Conservation (phyloP, 2,797 vertebrate genomes). For the Bradypodion pumilum region DNA sequence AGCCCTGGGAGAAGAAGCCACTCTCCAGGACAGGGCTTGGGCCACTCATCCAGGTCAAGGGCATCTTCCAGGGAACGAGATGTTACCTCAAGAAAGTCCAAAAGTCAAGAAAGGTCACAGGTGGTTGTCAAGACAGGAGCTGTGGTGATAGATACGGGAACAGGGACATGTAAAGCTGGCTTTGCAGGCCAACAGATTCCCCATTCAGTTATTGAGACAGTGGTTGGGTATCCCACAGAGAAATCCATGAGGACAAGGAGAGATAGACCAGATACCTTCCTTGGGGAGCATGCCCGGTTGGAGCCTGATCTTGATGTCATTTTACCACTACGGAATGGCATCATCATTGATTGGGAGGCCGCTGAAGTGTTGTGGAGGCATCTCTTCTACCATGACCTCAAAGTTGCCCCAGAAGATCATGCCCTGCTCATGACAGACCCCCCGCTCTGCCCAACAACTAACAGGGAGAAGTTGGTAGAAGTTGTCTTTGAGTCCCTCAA, state of each 20-base stretch:
- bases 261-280: slow-evolving; percentile 17
- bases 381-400: slow-evolving; percentile 60
- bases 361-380: slow-evolving; percentile 60
- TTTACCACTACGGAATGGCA: neutral
- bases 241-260: neutral
- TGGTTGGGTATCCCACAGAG: slow-evolving; percentile 41
- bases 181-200: slow-evolving; percentile 55
- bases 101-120: neutral
- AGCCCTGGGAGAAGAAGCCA: no score
- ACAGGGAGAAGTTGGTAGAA: slow-evolving; percentile 65
- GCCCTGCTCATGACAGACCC: slow-evolving; percentile 66
- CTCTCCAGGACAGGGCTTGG: neutral
- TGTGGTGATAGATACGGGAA: slow-evolving; percentile 57
- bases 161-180: slow-evolving; percentile 53
- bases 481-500: slow-evolving; percentile 58
- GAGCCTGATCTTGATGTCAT: slow-evolving; percentile 21
- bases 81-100: neutral
- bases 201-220: slow-evolving; percentile 31
- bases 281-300: slow-evolving; percentile 14
- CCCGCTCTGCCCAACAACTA: slow-evolving; percentile 61
- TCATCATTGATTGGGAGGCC: slow-evolving; percentile 59
- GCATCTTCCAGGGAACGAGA: no score
- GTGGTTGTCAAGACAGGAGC: neutral
- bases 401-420: slow-evolving; percentile 46
- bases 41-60: neutral